phyloP scores from a whole-genome alignment of 2,113 vertebrate genomes.

The Spea bombifrons region DNA sequence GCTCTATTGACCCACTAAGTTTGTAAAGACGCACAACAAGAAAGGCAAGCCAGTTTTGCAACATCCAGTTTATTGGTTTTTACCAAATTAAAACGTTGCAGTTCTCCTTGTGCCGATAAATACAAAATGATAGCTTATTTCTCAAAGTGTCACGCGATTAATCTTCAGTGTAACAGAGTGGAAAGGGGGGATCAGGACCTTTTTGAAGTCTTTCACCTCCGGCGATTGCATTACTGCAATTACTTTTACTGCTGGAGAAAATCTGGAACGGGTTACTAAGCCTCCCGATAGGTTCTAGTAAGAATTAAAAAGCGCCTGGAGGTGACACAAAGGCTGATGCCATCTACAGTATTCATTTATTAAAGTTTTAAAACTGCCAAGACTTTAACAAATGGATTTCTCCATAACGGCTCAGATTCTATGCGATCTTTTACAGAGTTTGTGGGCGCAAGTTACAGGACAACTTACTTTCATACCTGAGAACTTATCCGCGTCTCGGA shows the following conservation, averaged over 20 bases:
- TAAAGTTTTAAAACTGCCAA: neutral
- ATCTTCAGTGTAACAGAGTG: conserved; percentile 36
- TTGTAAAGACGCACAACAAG: neutral
- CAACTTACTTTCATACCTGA: no score
- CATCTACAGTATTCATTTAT: neutral
- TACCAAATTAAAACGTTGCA: conserved; percentile 35
- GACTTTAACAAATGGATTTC: neutral
- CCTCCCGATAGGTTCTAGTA: neutral
- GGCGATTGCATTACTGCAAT: conserved; percentile 33
- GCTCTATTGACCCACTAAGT: conserved; percentile 16
- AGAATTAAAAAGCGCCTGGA: conserved; percentile 4
- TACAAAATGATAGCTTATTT: conserved; percentile 36
- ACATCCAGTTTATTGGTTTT: conserved; percentile 16
- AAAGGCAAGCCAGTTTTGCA: conserved; percentile 7
- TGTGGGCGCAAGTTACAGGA: no score
- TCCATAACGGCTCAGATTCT: no score
- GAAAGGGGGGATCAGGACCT: conserved; percentile 42
- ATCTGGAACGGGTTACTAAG: conserved; percentile 14
- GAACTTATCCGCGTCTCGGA: no score
- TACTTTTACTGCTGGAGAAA: conserved; percentile 14
- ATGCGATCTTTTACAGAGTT: no score
- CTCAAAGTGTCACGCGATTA: conserved; percentile 37
- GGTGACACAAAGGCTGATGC: neutral
- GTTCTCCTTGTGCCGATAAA: conserved; percentile 40
- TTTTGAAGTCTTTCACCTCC: conserved; percentile 25